Evolutionary conservation across 1,140 invertebrate species (phyloP).

Genomic region (Chironomus tepperi): DNA sequence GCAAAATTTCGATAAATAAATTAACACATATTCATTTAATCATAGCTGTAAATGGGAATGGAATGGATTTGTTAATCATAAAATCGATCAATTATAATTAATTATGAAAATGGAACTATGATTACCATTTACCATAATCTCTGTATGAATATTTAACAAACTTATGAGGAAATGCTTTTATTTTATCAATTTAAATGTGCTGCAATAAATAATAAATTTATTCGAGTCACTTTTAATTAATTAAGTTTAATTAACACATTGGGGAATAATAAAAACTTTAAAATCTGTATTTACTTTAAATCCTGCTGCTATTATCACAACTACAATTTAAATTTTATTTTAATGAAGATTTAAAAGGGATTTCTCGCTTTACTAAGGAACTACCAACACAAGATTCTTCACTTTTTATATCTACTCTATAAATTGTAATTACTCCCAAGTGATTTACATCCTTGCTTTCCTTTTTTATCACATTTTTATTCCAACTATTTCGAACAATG

Average conservation of each 20-base stretch:
- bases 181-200: neutral
- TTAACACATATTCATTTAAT: too few relatives aligned
- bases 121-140: too few relatives aligned
- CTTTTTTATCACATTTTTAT: too few relatives aligned
- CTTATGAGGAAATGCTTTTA: neutral
- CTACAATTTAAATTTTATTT: neutral
- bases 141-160: too few relatives aligned
- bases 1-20: too few relatives aligned
- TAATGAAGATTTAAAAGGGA: neutral
- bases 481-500: too few relatives aligned
- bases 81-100: too few relatives aligned
- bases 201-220: neutral
- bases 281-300: neutral
- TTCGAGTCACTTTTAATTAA: constrained; percentile 2
- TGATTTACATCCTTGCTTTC: neutral
- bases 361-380: neutral
- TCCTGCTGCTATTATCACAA: neutral
- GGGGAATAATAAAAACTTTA: neutral
- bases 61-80: too few relatives aligned
- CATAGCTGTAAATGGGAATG: too few relatives aligned
- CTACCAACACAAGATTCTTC: too few relatives aligned
- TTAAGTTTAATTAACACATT: constrained; percentile 10
- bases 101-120: too few relatives aligned
- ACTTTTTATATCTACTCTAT: too few relatives aligned
- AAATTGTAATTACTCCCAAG: neutral